Evolutionary conservation across 2,888 invertebrate genomes (phyloP).

Genomic region (Idaea biselata): DNA sequence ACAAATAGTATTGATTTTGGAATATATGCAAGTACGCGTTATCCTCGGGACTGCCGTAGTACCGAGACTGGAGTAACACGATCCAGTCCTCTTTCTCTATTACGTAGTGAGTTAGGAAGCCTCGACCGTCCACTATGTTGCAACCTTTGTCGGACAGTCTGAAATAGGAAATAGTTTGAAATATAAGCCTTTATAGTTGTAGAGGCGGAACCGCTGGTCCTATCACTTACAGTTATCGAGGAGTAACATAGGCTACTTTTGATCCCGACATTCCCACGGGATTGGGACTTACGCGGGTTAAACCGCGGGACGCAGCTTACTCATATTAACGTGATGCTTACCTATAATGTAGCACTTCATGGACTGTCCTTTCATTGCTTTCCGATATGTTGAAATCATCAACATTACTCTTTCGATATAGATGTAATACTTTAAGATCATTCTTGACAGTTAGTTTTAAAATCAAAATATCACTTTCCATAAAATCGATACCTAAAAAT

Average conservation of each 20-base stretch:
- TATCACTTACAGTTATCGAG: too few relatives aligned
- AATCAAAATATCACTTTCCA: background rate
- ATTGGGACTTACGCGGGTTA: too few relatives aligned
- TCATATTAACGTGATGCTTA: background rate
- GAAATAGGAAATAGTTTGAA: conserved; percentile 22
- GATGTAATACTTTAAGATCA: background rate
- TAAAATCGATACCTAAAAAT: conserved; percentile 3
- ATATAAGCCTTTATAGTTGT: too few relatives aligned
- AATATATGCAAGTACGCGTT: conserved; percentile 29
- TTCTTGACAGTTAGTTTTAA: background rate
- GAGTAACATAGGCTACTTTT: too few relatives aligned
- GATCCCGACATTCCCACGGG: too few relatives aligned
- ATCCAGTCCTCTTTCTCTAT: conserved; percentile 22
- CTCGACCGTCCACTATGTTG: conserved; percentile 29
- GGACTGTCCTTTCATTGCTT: background rate
- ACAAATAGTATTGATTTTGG: conserved; percentile 33
- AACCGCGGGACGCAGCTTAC: background rate
- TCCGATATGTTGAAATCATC: background rate
- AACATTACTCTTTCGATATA: background rate
- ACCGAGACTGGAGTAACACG: conserved; percentile 27
- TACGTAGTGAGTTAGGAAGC: conserved; percentile 21
- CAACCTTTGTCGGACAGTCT: conserved; percentile 39
- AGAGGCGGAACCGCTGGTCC: too few relatives aligned
- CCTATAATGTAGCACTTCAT: background rate
- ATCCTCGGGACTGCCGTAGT: conserved; percentile 29